Evolutionary conservation across 1,140 invertebrate genomes (phyloP).

Genomic region (Lucilia sericata): DNA sequence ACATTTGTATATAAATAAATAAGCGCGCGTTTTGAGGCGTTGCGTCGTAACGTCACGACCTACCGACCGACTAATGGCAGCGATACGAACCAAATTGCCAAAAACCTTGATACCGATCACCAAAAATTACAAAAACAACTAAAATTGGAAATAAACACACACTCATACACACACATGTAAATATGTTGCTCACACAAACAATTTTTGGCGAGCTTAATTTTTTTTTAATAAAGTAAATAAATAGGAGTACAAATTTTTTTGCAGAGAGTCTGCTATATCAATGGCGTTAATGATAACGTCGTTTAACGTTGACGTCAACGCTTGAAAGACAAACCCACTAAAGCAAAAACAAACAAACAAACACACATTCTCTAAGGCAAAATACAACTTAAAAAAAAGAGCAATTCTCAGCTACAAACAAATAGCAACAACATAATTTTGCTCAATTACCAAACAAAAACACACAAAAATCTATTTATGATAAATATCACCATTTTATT

Average conservation of each 20-base stretch:
- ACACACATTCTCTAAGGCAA: slow-evolving; percentile 48
- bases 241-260: not conserved
- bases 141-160: slow-evolving; percentile 15
- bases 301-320: slow-evolving; percentile 8
- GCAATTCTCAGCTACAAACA: not conserved
- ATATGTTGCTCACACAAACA: not conserved
- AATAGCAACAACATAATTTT: not conserved
- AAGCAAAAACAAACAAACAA: slow-evolving; percentile 45
- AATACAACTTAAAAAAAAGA: not conserved
- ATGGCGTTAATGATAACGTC: slow-evolving; percentile 40
- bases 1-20: not conserved
- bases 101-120: slow-evolving; percentile 68
- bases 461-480: not conserved
- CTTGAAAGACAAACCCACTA: slow-evolving; percentile 45
- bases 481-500: not conserved
- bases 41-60: slow-evolving; percentile 53
- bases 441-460: not conserved
- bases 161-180: not conserved
- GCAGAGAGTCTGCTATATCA: not conserved
- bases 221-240: not conserved
- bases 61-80: slow-evolving; percentile 64
- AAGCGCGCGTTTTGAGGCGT: slow-evolving; percentile 13
- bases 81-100: slow-evolving; percentile 67
- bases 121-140: slow-evolving; percentile 44
- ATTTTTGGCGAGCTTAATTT: slow-evolving; percentile 37